Evolutionary conservation across 2,888 invertebrate species (phyloP).

Genomic region (Luperina testacea): DNA sequence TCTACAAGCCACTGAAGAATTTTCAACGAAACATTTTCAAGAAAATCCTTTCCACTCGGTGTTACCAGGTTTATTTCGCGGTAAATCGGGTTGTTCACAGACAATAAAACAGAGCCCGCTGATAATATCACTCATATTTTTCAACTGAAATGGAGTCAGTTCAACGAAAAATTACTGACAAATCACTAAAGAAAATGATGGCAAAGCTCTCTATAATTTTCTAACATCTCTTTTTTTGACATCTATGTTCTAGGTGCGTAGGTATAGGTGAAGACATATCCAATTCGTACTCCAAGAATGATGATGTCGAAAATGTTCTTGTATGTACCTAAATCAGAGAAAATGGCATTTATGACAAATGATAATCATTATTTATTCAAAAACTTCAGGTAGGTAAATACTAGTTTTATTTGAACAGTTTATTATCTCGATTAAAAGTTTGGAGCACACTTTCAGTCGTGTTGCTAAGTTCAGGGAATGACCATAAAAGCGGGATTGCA

Average conservation of each 20-base stretch:
- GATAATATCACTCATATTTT: constrained; percentile 35
- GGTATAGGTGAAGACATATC: too few species aligned
- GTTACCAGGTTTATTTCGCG: constrained; percentile 45
- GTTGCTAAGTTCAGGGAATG: constrained; percentile 30
- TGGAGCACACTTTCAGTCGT: constrained; percentile 19
- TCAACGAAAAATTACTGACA: constrained; percentile 23
- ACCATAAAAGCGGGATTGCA: constrained; percentile 35
- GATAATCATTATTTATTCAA: neutral
- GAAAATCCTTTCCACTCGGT: constrained; percentile 21
- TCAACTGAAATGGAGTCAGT: constrained; percentile 6
- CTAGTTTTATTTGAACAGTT: constrained; percentile 19
- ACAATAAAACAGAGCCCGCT: constrained; percentile 38
- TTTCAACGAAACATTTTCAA: constrained; percentile 19
- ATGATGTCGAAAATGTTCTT: neutral
- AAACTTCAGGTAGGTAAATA: neutral
- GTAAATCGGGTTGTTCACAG: constrained; percentile 47
- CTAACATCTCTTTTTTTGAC: neutral
- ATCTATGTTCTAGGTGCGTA: neutral
- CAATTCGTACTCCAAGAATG: neutral
- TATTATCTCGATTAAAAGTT: constrained; percentile 41
- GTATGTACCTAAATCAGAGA: neutral
- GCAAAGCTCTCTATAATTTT: neutral
- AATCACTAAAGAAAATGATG: constrained; percentile 12
- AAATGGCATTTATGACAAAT: neutral
- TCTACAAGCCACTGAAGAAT: constrained; percentile 1